These are phyloP conservation scores for Epizoanthus ramosus DNA, from an alignment of 92 coral and sea anemone genomes.

Conservation along the genomic window DNA sequence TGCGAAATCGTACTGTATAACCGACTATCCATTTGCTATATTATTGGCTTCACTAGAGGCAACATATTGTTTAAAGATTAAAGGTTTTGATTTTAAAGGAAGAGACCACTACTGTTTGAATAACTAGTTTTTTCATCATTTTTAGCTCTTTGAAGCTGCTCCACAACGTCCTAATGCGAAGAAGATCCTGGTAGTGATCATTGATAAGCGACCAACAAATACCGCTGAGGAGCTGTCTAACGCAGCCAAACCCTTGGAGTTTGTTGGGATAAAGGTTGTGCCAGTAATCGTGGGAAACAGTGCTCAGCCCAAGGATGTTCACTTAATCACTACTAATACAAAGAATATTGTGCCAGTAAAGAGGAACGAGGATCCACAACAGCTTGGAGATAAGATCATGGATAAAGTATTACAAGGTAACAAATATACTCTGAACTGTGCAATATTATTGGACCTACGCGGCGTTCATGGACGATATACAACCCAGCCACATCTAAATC, in stretches of 20 bases:
- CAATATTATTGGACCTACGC: no score
- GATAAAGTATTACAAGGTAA: conserved; percentile 26
- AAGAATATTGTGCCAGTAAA: conserved; percentile 8
- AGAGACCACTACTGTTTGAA: no score
- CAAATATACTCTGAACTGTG: background rate
- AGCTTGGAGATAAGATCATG: conserved; percentile 32
- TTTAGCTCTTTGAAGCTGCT: conserved; percentile 32
- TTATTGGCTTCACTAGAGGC: no score
- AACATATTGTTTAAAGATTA: no score
- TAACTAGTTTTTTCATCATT: no score
- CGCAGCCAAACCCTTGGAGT: conserved; percentile 33
- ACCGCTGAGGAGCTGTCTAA: conserved; percentile 28
- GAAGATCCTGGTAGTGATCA: conserved; percentile 11
- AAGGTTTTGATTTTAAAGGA: no score
- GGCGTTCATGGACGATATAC: no score
- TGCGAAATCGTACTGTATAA: no score
- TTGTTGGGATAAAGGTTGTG: conserved; percentile 9
- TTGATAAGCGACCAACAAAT: conserved; percentile 32
- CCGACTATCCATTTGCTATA: no score
- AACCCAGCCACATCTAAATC: no score
- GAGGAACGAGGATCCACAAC: conserved; percentile 14
- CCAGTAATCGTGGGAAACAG: conserved; percentile 18
- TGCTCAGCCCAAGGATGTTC: conserved; percentile 23
- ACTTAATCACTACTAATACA: conserved; percentile 17
- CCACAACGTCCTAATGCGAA: conserved; percentile 23